Percentiles rank a stretch among this genome's conserved stretches.
Evolutionary conservation across 35 echinoderm and acorn worm genomes (phyloP).

Genomic region (Heliocidaris tuberculata): DNA sequence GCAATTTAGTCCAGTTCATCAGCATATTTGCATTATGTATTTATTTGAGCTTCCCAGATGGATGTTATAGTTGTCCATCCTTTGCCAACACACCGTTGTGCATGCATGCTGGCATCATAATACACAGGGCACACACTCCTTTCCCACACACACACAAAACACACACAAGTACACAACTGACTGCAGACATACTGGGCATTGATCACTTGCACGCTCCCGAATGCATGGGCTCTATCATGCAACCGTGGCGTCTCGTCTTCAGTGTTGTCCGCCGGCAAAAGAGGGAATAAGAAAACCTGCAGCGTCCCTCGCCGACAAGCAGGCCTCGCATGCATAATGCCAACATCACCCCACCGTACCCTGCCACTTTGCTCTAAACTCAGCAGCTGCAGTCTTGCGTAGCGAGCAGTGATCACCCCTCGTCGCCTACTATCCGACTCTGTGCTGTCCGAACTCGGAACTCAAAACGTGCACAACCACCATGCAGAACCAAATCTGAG

Average conservation of each 20-base stretch:
- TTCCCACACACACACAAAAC: not conserved
- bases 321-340: constrained; percentile 49
- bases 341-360: constrained; percentile 6
- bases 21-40: constrained; percentile 10
- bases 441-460: not conserved
- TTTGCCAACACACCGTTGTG: too few relatives aligned
- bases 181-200: not conserved
- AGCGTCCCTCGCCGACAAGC: not conserved
- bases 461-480: constrained; percentile 14
- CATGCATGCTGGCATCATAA: not conserved
- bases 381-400: constrained; percentile 22
- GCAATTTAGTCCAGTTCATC: constrained; percentile 28
- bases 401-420: not conserved
- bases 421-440: not conserved
- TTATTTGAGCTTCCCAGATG: constrained; percentile 8
- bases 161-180: not conserved
- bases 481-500: not conserved
- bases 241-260: not conserved
- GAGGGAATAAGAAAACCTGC: constrained; percentile 6
- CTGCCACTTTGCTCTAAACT: not conserved
- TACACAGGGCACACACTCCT: not conserved
- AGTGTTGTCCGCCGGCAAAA: not conserved
- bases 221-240: not conserved
- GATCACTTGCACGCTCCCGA: not conserved
- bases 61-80: not conserved